Base-by-base conservation (phyloP, 2,113 vertebrate genomes). In the cat (Felis catus) region DNA sequence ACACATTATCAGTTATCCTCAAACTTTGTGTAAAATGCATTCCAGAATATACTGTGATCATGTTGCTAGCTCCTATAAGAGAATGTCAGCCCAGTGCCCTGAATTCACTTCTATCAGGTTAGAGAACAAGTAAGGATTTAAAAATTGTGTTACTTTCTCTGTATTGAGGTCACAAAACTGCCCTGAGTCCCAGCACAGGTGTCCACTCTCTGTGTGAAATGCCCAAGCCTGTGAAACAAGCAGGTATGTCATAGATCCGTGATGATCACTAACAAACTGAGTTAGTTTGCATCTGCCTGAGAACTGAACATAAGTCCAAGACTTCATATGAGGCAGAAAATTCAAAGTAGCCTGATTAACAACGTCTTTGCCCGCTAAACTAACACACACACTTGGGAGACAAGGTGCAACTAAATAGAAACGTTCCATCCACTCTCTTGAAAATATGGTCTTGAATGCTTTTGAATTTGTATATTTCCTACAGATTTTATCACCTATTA, bases 141-240 rank as follows among this genome's bases (percentile, higher is more conserved):
- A 93, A 96, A 94, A 85, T n/a, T 85, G 45, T 97, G 80, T 92
- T 89, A 71, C 63, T 87, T 70, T 95, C 71, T 90, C 51, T 70
- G 29, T 95, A 94, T 96, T 89, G 97, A 97, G 97, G 94, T 96
- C 96, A 97, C 70, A 78, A 90, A 97, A 97, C 88, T 97, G 94
- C 94, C 94, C 80, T 84, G 83, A 96, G 84, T 94, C 92, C 68
- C 84, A 92, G 94, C 80, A 93, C 95, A 97, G 95, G 97, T 97
- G 94, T 90, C 61, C 41, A 36, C 29, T 66, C 94, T 90, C 87
- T 91, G 76, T 36, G 33, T 78, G 92, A 97, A 68, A 76, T 88
- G 48, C 21, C 53, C 65, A 45, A 36, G 58, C 68, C 87, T 95
- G 76, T 55, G 78, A 92, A 88, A 85, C 66, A 89, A 93, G 86